These are phyloP conservation scores for Rhincodon typus DNA, from an alignment of 2,797 vertebrate species.

Conservation along the genomic window DNA sequence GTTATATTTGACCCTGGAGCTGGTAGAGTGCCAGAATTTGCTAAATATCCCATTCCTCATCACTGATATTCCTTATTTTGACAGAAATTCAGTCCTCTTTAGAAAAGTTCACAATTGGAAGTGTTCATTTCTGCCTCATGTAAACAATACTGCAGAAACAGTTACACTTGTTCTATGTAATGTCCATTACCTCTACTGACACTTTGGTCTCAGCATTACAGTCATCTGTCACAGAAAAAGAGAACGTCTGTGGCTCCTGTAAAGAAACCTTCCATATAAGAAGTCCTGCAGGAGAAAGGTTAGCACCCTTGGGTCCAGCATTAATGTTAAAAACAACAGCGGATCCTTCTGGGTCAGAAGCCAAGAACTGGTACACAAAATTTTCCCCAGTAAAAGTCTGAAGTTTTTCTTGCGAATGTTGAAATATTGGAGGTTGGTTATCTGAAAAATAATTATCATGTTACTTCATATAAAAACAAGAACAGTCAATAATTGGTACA, in stretches of 20 bases:
- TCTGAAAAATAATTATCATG: constrained; percentile 58
- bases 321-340: constrained; percentile 63
- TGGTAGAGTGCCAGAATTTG: neutral
- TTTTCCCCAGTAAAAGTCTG: constrained; percentile 72
- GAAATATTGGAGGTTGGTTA: constrained; percentile 69
- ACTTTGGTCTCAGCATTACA: constrained; percentile 63
- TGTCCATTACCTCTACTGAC: constrained; percentile 59
- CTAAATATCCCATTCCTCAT: neutral
- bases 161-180: neutral
- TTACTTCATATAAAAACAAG: neutral
- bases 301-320: constrained; percentile 66
- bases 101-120: neutral
- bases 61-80: neutral
- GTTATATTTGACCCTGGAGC: neutral
- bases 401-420: constrained; percentile 53
- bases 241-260: constrained; percentile 53
- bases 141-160: neutral
- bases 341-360: constrained; percentile 75
- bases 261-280: constrained; percentile 67
- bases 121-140: neutral
- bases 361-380: constrained; percentile 73
- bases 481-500: neutral
- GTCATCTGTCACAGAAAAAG: constrained; percentile 65
- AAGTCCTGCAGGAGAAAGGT: constrained; percentile 71
- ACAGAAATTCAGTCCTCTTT: no score